These are phyloP conservation scores for Catharus ustulatus DNA, from an alignment of 2,797 vertebrate genomes.

Conservation along the genomic window DNA sequence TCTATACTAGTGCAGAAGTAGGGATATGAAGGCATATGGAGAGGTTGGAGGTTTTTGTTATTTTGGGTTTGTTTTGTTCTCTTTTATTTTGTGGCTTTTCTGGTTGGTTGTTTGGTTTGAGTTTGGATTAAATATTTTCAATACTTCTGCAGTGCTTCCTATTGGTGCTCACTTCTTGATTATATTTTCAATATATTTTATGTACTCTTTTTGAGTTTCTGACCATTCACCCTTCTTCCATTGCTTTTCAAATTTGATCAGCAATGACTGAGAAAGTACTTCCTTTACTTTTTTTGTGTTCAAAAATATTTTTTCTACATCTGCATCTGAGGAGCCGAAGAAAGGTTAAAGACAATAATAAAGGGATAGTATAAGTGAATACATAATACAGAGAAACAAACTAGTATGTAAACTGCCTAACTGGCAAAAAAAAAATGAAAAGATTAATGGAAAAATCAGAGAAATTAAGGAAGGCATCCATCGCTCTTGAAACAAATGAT, in stretches of 20 bases:
- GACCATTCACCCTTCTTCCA: not conserved
- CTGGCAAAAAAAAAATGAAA: not conserved
- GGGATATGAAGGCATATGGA: not conserved
- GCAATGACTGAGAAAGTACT: not conserved
- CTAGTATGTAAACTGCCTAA: not conserved
- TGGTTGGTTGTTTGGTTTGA: not conserved
- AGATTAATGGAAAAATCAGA: not conserved
- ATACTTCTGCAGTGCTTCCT: accelerated
- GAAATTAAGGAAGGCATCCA: not conserved
- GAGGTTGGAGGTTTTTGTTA: accelerated
- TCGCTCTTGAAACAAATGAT: not conserved
- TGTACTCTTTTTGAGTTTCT: not conserved
- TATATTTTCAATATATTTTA: not conserved
- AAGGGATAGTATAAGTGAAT: not conserved
- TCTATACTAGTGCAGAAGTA: not conserved
- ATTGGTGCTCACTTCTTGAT: accelerated
- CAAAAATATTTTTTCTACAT: not conserved
- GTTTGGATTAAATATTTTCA: not conserved
- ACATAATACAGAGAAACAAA: not conserved
- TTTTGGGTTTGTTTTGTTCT: not conserved
- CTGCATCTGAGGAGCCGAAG: not conserved
- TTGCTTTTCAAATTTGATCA: not conserved
- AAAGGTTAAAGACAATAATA: not conserved
- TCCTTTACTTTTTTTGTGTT: not conserved
- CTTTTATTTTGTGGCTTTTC: not conserved